Conservation (phyloP, 2,797 vertebrate genomes). For the Myripristis murdjan region DNA sequence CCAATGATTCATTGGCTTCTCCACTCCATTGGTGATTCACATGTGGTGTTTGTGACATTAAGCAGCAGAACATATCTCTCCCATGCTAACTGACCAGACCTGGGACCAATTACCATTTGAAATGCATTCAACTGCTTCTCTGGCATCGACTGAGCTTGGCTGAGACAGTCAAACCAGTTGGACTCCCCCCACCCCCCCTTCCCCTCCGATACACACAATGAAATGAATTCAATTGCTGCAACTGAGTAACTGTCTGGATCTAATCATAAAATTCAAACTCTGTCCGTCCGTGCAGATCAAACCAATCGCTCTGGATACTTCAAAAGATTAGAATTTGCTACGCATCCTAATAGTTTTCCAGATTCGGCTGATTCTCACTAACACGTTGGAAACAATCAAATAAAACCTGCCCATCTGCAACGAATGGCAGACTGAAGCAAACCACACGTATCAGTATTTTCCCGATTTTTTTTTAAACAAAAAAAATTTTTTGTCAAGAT, state of each 20-base stretch:
- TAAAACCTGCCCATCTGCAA: too few relatives aligned
- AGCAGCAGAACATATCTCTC: conserved; percentile 83
- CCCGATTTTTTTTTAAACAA: conserved; percentile 9
- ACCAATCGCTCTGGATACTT: too few relatives aligned
- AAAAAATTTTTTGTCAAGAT: neutral
- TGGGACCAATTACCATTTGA: conserved; percentile 1
- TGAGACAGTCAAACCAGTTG: neutral
- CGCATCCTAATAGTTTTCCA: too few relatives aligned
- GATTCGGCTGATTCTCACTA: neutral
- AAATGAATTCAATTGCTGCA: neutral
- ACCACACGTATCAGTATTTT: neutral
- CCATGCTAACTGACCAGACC: conserved; percentile 63
- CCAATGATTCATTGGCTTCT: conserved; percentile 85
- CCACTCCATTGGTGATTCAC: conserved; percentile 79
- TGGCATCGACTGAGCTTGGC: neutral
- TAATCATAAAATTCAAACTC: neutral
- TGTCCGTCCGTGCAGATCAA: too few relatives aligned
- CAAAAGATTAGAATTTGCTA: too few relatives aligned
- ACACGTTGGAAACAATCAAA: too few relatives aligned
- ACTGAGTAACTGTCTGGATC: neutral
- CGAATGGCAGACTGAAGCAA: too few relatives aligned
- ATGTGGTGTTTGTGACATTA: conserved; percentile 79
- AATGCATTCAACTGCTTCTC: neutral
- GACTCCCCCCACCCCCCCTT: too few relatives aligned
- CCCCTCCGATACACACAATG: neutral